Conservation (phyloP, 2,797 vertebrate species). For the Gouania willdenowi region DNA sequence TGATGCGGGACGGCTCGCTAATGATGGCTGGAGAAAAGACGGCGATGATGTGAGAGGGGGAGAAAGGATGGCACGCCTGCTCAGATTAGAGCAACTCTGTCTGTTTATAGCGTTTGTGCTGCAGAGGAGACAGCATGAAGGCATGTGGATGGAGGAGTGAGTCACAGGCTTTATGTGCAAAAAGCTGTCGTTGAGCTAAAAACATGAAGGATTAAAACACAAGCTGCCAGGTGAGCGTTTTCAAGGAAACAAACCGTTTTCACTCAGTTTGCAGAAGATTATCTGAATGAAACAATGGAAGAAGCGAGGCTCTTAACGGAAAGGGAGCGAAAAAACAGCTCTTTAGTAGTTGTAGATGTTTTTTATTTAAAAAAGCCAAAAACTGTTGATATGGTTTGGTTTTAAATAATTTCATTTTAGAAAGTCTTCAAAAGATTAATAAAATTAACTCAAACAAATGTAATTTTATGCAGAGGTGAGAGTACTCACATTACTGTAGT, state of each 20-base stretch:
- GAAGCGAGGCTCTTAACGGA: conserved; percentile 9
- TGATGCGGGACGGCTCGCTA: conserved; percentile 14
- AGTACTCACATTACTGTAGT: too few relatives aligned
- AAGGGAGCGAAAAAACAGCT: not conserved
- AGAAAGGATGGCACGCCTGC: conserved; percentile 14
- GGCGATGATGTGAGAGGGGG: conserved; percentile 12
- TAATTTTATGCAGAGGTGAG: too few relatives aligned
- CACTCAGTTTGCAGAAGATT: conserved; percentile 18
- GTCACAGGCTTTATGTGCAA: conserved; percentile 37
- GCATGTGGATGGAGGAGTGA: conserved; percentile 16
- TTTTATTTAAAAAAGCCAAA: too few relatives aligned
- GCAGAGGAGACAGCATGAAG: conserved; percentile 28
- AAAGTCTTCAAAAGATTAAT: too few relatives aligned
- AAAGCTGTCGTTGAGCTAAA: conserved; percentile 12
- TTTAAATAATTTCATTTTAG: too few relatives aligned
- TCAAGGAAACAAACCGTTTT: conserved; percentile 29
- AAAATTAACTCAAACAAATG: too few relatives aligned
- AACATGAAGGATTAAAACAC: conserved; percentile 52
- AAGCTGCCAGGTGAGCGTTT: conserved; percentile 37
- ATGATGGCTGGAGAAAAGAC: conserved; percentile 20
- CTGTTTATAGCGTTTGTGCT: conserved; percentile 30
- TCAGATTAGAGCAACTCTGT: conserved; percentile 8
- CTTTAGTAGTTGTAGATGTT: too few relatives aligned
- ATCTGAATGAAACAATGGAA: conserved; percentile 45
- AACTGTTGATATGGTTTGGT: too few relatives aligned